Evolutionary conservation across 1,140 invertebrate genomes (phyloP).

Genomic region (Saccostrea cuccullata): DNA sequence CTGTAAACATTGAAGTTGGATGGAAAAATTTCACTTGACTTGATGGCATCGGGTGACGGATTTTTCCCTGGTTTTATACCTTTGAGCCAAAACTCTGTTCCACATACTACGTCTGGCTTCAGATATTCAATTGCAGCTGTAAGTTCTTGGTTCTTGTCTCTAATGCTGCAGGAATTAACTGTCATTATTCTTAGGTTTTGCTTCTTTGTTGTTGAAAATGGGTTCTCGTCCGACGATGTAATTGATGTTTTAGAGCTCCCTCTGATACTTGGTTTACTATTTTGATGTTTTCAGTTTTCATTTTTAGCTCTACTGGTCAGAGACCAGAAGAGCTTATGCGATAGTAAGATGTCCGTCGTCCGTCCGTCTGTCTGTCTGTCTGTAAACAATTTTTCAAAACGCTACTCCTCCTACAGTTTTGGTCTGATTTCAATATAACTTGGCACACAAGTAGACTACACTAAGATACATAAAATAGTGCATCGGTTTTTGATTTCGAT

Average conservation of each 20-base stretch:
- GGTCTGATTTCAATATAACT: no score
- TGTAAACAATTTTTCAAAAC: no score
- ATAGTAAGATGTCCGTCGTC: no score
- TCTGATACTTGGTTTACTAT: no score
- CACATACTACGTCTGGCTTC: slow-evolving; percentile 60
- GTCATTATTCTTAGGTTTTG: slow-evolving; percentile 49
- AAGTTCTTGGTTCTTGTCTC: slow-evolving; percentile 53
- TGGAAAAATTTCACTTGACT: slow-evolving; percentile 55
- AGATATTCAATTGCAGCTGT: slow-evolving; percentile 45
- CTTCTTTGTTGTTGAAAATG: neutral
- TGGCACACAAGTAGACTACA: no score
- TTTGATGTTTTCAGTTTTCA: neutral
- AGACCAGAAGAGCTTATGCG: no score
- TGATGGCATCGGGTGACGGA: slow-evolving; percentile 31
- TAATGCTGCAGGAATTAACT: slow-evolving; percentile 55
- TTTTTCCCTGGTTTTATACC: slow-evolving; percentile 23
- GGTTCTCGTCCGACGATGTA: neutral
- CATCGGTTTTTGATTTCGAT: no score
- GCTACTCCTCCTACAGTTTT: no score
- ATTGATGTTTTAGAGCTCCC: neutral
- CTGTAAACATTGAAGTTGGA: slow-evolving; percentile 38
- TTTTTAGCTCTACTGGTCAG: no score
- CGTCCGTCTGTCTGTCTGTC: no score
- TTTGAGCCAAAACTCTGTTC: slow-evolving; percentile 55
- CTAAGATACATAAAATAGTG: no score